Conservation (phyloP, 2,888 invertebrate genomes). For the Limnephilus rhombicus region DNA sequence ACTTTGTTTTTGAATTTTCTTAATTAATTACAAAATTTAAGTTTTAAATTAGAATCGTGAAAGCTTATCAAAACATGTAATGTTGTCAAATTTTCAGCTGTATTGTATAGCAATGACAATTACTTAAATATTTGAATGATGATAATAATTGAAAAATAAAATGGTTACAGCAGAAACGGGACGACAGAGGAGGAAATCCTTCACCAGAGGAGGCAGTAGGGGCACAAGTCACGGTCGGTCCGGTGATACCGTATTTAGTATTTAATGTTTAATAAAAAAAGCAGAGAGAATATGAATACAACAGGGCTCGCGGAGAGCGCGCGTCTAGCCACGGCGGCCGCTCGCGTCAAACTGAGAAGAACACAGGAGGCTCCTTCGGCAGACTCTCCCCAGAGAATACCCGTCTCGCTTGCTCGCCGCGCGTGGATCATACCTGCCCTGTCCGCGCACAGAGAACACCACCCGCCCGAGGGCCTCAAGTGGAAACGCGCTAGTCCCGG, state of each 20-base stretch:
- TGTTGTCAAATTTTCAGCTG: conserved; percentile 1
- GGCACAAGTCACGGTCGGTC: conserved; percentile 47
- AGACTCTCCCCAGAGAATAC: conserved; percentile 48
- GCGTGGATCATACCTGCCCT: conserved; percentile 58
- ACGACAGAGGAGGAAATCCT: conserved; percentile 55
- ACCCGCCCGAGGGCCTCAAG: not conserved
- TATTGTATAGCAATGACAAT: not conserved
- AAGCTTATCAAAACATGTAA: not conserved
- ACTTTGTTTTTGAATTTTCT: not conserved
- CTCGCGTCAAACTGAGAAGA: conserved; percentile 66
- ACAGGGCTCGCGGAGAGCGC: conserved; percentile 65
- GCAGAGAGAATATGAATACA: conserved; percentile 60
- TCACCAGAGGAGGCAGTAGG: conserved; percentile 48
- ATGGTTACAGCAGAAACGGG: conserved; percentile 52
- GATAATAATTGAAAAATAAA: conserved; percentile 14
- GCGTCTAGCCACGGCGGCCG: conserved; percentile 66
- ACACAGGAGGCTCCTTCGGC: conserved; percentile 32
- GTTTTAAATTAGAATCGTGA: not conserved
- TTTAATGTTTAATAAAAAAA: conserved; percentile 60
- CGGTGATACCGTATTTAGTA: conserved; percentile 44
- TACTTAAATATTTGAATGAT: conserved; percentile 31
- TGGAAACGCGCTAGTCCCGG: conserved; percentile 7
- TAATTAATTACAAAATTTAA: not conserved
- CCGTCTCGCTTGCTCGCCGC: conserved; percentile 53
- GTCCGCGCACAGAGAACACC: conserved; percentile 4